A percentile compares a stretch with the other conserved stretches of the same genome.
phyloP scores from a whole-genome alignment of 2,888 invertebrate genomes.

The Stenichneumon culpator region DNA sequence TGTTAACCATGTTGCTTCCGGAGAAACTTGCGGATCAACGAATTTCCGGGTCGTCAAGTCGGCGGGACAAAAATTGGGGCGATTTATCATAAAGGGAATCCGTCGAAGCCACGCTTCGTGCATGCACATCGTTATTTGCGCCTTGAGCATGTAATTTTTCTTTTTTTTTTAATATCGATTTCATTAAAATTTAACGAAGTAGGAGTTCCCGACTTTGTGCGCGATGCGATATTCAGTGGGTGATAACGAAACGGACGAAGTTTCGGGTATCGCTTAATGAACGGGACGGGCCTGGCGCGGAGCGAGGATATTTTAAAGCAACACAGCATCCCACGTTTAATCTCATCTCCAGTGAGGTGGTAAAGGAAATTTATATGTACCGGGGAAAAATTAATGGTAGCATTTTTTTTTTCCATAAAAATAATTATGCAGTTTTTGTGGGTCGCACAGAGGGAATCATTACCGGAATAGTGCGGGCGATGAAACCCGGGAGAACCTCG shows the following conservation, averaged over 20 bases:
- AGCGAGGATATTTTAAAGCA: neutral
- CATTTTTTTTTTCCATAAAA: neutral
- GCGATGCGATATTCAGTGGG: too few species aligned
- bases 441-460: neutral
- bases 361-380: neutral
- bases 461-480: neutral
- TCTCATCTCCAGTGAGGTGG: neutral
- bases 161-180: neutral
- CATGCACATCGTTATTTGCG: neutral
- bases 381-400: neutral
- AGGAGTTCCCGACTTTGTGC: too few species aligned
- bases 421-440: neutral
- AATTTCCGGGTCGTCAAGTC: conserved; percentile 24
- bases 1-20: conserved; percentile 10
- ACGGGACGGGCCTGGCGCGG: neutral
- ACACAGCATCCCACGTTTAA: neutral
- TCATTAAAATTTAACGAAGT: too few species aligned
- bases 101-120: conserved; percentile 1
- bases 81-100: neutral
- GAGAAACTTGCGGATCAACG: conserved; percentile 28
- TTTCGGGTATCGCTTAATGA: too few species aligned
- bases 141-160: neutral
- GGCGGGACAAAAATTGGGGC: neutral
- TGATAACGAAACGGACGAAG: too few species aligned
- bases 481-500: neutral